These are phyloP conservation scores for Haliclona indistincta DNA, from an alignment of 37 sponge, comb jelly and placozoan genomes.

Conservation along the genomic window DNA sequence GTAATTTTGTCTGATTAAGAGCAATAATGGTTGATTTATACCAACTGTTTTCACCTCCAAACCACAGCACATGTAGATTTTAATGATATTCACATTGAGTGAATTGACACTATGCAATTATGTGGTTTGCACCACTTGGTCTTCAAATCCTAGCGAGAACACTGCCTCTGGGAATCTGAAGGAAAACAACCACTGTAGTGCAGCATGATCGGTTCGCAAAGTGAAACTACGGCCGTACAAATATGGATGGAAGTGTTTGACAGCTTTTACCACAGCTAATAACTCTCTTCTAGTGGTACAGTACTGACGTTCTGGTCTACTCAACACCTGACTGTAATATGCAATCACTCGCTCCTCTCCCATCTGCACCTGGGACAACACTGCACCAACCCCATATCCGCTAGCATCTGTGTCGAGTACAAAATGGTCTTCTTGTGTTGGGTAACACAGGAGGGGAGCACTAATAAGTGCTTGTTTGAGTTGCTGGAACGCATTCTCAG, in stretches of 20 bases:
- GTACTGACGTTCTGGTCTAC: slow-evolving; percentile 10
- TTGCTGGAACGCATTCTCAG: slow-evolving; percentile 12
- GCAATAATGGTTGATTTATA: too few relatives aligned
- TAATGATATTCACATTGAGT: too few relatives aligned
- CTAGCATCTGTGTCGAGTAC: slow-evolving; percentile 49
- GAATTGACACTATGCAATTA: too few relatives aligned
- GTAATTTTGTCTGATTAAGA: too few relatives aligned
- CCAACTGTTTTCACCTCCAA: too few relatives aligned
- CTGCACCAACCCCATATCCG: slow-evolving; percentile 27
- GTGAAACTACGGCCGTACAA: slow-evolving; percentile 9
- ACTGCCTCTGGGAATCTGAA: too few relatives aligned
- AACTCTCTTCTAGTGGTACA: slow-evolving; percentile 3
- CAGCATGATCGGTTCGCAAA: slow-evolving; percentile 17
- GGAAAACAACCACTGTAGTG: slow-evolving; percentile 15
- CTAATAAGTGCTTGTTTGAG: slow-evolving; percentile 23
- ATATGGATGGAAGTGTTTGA: slow-evolving; percentile 15
- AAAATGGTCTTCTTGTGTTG: slow-evolving; percentile 12
- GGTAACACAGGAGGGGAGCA: slow-evolving; percentile 44
- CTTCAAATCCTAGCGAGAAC: too few relatives aligned
- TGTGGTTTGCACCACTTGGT: too few relatives aligned
- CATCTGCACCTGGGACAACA: slow-evolving; percentile 22
- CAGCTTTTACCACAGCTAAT: slow-evolving; percentile 3
- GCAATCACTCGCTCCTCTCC: slow-evolving; percentile 17
- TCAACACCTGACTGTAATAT: slow-evolving; percentile 2
- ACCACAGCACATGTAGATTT: too few relatives aligned